These are phyloP conservation scores for Plemyria rubiginata DNA, from an alignment of 2,888 invertebrate species.

Conservation along the genomic window DNA sequence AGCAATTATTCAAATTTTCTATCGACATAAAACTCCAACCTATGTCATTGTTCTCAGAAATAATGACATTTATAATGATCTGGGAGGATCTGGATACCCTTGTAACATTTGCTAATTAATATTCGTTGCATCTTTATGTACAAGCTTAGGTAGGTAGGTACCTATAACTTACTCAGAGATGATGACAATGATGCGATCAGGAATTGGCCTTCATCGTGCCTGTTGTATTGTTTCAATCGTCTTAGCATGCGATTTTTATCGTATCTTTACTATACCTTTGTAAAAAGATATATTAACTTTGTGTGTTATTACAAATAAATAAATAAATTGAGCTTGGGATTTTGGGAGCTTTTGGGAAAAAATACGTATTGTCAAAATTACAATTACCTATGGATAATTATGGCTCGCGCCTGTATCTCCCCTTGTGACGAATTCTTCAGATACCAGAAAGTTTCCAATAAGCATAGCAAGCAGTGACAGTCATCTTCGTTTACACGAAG, in stretches of 20 bases:
- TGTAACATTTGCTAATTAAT: slow-evolving; percentile 23
- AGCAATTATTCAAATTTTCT: background rate
- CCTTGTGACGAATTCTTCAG: too few relatives aligned
- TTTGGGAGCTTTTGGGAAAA: too few relatives aligned
- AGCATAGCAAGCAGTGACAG: too few relatives aligned
- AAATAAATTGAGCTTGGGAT: too few relatives aligned
- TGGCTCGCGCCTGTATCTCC: too few relatives aligned
- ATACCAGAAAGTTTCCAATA: too few relatives aligned
- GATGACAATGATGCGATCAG: slow-evolving; percentile 11
- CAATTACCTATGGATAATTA: too few relatives aligned
- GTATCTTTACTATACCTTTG: background rate
- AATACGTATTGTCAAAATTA: too few relatives aligned
- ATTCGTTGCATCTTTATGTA: background rate
- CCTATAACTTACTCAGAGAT: background rate
- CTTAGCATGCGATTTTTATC: slow-evolving; percentile 22
- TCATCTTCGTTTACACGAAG: too few relatives aligned
- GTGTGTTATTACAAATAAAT: too few relatives aligned
- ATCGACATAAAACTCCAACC: background rate
- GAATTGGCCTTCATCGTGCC: slow-evolving; percentile 14
- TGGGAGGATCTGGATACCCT: slow-evolving; percentile 3
- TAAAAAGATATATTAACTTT: background rate
- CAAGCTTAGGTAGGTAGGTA: too few relatives aligned
- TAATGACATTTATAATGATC: background rate
- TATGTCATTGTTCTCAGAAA: slow-evolving; percentile 1
- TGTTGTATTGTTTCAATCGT: slow-evolving; percentile 22